phyloP scores from a whole-genome alignment of 2,888 invertebrate species.

The Sphaeridia pumilis region DNA sequence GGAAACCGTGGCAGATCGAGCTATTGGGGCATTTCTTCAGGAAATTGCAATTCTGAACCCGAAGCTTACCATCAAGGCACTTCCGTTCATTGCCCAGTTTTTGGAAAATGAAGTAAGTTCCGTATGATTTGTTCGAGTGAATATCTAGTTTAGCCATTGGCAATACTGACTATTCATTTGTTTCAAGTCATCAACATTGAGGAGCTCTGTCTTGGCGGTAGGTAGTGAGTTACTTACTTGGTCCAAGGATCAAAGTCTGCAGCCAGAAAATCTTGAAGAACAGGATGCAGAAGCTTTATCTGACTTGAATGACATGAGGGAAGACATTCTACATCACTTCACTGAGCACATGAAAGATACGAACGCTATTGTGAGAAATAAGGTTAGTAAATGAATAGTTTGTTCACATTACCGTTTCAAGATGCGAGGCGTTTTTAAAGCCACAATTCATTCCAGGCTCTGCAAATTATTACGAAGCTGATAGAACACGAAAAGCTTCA shows the following conservation, averaged over 20 bases:
- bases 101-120: slow-evolving; percentile 28
- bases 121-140: no score
- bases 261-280: no score
- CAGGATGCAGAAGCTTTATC: slow-evolving; percentile 6
- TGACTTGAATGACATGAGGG: background rate
- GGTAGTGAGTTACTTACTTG: slow-evolving; percentile 11
- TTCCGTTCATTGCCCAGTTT: slow-evolving; percentile 27
- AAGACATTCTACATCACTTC: slow-evolving; percentile 14
- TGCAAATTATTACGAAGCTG: slow-evolving; percentile 18
- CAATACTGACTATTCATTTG: no score
- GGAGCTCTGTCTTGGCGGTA: slow-evolving; percentile 15
- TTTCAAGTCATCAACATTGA: slow-evolving; percentile 17
- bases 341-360: slow-evolving; percentile 21
- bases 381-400: slow-evolving; percentile 13
- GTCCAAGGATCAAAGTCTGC: slow-evolving; percentile 6
- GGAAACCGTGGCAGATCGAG: slow-evolving; percentile 24
- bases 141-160: no score
- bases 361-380: slow-evolving; percentile 24
- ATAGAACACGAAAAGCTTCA: slow-evolving; percentile 4
- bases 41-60: slow-evolving; percentile 19
- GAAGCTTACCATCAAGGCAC: slow-evolving; percentile 15
- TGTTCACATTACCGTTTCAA: no score
- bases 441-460: slow-evolving; percentile 4
- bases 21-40: slow-evolving; percentile 22
- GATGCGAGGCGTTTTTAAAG: no score